These are phyloP conservation scores for Teleiodes luculella DNA, from an alignment of 2,888 invertebrate species.

Conservation along the genomic window DNA sequence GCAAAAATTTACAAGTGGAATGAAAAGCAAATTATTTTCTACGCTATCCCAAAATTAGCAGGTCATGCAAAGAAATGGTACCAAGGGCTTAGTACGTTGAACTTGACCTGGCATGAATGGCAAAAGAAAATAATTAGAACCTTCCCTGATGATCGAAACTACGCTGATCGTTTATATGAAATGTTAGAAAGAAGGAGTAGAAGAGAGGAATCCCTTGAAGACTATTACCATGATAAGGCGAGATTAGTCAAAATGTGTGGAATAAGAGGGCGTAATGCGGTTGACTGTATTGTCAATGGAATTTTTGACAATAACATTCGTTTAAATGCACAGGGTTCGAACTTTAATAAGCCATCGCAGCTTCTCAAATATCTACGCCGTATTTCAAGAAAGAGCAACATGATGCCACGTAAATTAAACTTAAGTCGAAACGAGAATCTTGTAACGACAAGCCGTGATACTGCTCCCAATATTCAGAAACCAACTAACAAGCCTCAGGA, in stretches of 20 bases:
- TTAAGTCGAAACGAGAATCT: not conserved
- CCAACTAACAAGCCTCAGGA: no score
- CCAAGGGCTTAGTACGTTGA: slow-evolving; percentile 18
- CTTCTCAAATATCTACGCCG: not conserved
- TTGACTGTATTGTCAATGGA: slow-evolving; percentile 20
- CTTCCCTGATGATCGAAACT: slow-evolving; percentile 18
- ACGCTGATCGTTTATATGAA: slow-evolving; percentile 22
- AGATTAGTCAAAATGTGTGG: slow-evolving; percentile 19
- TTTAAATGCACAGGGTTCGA: slow-evolving; percentile 8
- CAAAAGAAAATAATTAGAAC: slow-evolving; percentile 15
- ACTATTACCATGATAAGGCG: slow-evolving; percentile 15
- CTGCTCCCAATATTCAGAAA: not conserved
- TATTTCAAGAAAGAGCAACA: not conserved
- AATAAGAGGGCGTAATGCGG: slow-evolving; percentile 18
- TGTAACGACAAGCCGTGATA: not conserved
- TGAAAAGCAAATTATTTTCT: slow-evolving; percentile 21
- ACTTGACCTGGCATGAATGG: slow-evolving; percentile 23
- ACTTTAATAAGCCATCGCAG: not conserved
- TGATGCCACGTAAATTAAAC: not conserved
- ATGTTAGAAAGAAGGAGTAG: slow-evolving; percentile 22
- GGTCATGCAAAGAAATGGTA: slow-evolving; percentile 28
- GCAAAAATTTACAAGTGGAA: slow-evolving; percentile 24
- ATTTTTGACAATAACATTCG: slow-evolving; percentile 16
- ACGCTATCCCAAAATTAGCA: slow-evolving; percentile 26
- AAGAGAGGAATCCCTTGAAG: slow-evolving; percentile 23